phyloP scores from a whole-genome alignment of 2,888 invertebrate species.

The Neria commutata region DNA sequence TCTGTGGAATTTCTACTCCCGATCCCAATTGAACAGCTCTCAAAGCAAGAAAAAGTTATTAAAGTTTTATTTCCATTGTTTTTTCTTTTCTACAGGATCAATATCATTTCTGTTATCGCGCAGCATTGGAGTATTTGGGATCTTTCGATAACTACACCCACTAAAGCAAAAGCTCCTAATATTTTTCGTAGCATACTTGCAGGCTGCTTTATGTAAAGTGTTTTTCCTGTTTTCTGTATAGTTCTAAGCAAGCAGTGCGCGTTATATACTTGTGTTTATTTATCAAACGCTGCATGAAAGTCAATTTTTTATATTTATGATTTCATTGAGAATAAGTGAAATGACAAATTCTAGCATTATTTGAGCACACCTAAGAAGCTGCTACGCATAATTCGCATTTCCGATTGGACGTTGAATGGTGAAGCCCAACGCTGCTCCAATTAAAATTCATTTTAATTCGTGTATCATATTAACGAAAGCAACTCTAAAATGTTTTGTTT shows the following conservation, averaged over 20 bases:
- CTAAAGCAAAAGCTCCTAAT: constrained; percentile 62
- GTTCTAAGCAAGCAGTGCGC: background rate
- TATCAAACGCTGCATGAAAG: background rate
- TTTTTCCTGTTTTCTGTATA: background rate
- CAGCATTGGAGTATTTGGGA: constrained; percentile 96
- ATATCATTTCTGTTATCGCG: constrained; percentile 99
- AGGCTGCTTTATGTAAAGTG: background rate
- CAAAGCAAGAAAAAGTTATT: background rate
- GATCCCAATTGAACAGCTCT: too few relatives aligned
- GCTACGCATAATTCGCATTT: constrained; percentile 45
- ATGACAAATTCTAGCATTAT: constrained; percentile 17
- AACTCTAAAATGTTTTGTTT: background rate
- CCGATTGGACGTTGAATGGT: constrained; percentile 45
- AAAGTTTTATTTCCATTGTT: background rate
- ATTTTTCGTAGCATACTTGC: background rate
- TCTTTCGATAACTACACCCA: constrained; percentile 96
- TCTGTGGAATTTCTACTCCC: too few relatives aligned
- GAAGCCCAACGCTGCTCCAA: too few relatives aligned
- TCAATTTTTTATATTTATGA: constrained; percentile 28
- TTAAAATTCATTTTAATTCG: too few relatives aligned
- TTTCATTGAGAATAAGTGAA: constrained; percentile 21
- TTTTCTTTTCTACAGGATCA: constrained; percentile 76
- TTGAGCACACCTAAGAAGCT: background rate
- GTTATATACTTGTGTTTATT: too few relatives aligned
- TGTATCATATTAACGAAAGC: background rate